phyloP scores from a whole-genome alignment of 2,888 invertebrate species.

The Reticulitermes lucifugus region DNA sequence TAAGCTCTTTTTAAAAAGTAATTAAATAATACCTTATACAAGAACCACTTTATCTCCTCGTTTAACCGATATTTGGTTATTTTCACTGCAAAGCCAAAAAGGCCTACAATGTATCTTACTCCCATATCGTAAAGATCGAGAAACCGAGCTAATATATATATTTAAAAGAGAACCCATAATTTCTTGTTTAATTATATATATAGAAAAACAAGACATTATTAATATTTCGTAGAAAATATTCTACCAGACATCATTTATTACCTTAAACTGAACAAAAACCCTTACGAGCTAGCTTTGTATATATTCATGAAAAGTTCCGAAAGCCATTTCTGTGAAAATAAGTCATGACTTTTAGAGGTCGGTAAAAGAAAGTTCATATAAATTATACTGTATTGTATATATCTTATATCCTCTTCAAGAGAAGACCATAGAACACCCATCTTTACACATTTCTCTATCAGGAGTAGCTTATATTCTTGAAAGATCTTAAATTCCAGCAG shows the following conservation, averaged over 20 bases:
- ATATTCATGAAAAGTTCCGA: neutral
- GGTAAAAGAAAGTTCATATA: slow-evolving; percentile 12
- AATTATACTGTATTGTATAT: neutral
- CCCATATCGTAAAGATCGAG: neutral
- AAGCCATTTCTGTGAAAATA: neutral
- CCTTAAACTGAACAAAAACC: neutral
- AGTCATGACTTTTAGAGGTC: neutral
- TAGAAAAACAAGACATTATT: neutral
- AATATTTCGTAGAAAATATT: neutral
- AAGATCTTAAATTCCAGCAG: neutral
- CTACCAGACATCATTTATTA: neutral
- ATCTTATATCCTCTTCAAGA: neutral
- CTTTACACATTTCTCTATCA: slow-evolving; percentile 21
- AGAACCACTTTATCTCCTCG: too few species aligned
- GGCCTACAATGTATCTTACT: too few species aligned
- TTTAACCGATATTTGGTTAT: too few species aligned
- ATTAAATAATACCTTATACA: too few species aligned
- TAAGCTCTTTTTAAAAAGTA: too few species aligned
- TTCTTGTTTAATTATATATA: too few species aligned
- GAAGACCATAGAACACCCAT: neutral
- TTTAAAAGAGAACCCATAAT: too few species aligned
- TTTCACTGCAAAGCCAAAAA: too few species aligned
- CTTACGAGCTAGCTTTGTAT: neutral
- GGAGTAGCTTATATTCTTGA: neutral
- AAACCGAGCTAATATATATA: neutral